Conservation (phyloP, 2,113 vertebrate genomes). For the Dryoscopus gambensis region DNA sequence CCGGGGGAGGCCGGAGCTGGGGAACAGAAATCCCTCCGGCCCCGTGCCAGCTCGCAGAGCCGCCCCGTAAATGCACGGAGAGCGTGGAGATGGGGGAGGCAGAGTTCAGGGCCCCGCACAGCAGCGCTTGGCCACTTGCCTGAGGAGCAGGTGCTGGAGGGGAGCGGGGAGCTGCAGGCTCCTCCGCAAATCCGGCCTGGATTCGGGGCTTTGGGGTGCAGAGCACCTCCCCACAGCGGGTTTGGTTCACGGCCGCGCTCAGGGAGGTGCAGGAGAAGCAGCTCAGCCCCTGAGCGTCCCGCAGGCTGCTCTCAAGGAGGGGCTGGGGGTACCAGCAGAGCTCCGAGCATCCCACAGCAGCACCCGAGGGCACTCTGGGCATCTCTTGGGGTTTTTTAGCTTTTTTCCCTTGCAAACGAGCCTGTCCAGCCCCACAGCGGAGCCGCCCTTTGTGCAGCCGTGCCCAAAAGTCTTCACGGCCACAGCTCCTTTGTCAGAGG, state of each 20-base stretch:
- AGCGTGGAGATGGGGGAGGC: constrained; percentile 46
- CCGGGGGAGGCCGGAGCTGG: constrained; percentile 17
- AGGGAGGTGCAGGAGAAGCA: neutral
- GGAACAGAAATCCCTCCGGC: constrained; percentile 54
- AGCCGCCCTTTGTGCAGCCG: neutral
- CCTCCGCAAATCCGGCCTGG: constrained; percentile 69
- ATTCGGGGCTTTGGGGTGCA: constrained; percentile 21
- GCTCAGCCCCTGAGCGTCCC: neutral
- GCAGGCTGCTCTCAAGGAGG: accelerated
- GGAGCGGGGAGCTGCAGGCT: neutral
- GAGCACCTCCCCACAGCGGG: accelerated
- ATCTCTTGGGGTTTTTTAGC: neutral
- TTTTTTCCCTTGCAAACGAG: accelerated
- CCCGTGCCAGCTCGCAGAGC: constrained; percentile 43
- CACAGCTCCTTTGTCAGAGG: neutral
- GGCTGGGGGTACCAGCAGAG: neutral
- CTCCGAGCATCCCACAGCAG: neutral
- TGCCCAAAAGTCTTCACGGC: accelerated
- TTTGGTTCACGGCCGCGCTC: accelerated
- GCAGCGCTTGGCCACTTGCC: constrained; percentile 69
- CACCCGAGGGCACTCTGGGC: neutral
- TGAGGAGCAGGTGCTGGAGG: constrained; percentile 72
- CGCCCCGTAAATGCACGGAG: constrained; percentile 11
- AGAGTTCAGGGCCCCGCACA: constrained; percentile 53
- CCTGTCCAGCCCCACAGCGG: neutral